Base-by-base conservation (phyloP, 1,140 invertebrate genomes). In the Oryzaephilus surinamensis region DNA sequence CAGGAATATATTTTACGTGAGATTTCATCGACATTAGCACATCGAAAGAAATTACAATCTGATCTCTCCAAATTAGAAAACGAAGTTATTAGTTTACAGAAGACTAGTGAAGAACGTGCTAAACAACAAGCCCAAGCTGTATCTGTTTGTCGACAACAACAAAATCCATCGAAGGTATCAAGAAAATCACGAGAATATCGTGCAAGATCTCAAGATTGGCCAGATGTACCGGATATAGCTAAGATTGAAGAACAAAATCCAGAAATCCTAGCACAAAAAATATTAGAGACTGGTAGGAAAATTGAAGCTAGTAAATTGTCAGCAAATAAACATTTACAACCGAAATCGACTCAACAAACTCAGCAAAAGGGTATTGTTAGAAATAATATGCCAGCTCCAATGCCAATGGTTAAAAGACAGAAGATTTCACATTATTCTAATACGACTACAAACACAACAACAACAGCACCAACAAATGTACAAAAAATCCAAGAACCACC, bases 221-320 rank as follows among this genome's bases (percentile, higher is more conserved):
- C 87, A 0, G 84, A 89, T 46, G 82, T 92, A 15, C 86, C 86
- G 1, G 84, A 89, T 47, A 76, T 90, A 18, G 85, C 80, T 2
- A 90, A 89, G 61, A 92, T 91, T 40, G 82, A 90, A 52, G 88
- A 91, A 52, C 87, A 88, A 51, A 90, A 91, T 69, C 88, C 86
- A 0, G 87, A 91, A 62, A 76, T 90, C 26, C 61, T 91, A 10
- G 86, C 87, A 0, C 81, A 86, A 59, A 92, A 92, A 57, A 90
- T 91, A 42, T 63, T 91, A 11, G 87, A 91, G 60, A 89, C 84
- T 0, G 86, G 86, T 3, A 66, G 86, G 1, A 84, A 89, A 61
- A 84, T 90, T 30, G 85, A 91, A 60, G 84, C 84, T 6, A 80
- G 79, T 14, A 81, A 83, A 58, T 73, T 74, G 27, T 46, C 43